These are phyloP conservation scores for Hermodice carunculata DNA, from an alignment of 2,888 invertebrate species.

Conservation along the genomic window DNA sequence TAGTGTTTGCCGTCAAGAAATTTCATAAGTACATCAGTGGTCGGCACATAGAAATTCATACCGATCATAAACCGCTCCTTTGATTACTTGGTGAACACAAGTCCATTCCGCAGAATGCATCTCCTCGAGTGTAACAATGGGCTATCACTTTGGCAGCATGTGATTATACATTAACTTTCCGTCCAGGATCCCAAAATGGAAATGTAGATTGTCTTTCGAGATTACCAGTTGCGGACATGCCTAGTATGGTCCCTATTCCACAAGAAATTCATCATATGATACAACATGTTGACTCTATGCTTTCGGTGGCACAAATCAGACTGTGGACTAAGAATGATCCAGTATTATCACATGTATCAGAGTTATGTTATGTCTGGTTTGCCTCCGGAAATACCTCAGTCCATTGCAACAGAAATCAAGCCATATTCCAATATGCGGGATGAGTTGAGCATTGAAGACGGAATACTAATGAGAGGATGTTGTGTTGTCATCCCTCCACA, in stretches of 20 bases:
- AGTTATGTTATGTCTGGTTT: neutral
- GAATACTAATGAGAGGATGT: constrained; percentile 41
- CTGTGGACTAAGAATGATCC: too few species aligned
- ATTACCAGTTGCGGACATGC: constrained; percentile 1
- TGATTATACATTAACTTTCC: constrained; percentile 53
- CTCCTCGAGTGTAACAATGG: constrained; percentile 48
- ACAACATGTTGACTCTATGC: too few species aligned
- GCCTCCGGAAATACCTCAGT: neutral
- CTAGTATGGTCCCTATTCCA: too few species aligned
- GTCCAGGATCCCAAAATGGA: constrained; percentile 44
- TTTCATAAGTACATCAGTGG: constrained; percentile 68
- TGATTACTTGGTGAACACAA: constrained; percentile 55
- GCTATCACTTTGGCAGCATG: constrained; percentile 53
- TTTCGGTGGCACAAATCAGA: too few species aligned
- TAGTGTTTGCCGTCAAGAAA: constrained; percentile 65
- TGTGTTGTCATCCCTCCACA: constrained; percentile 44
- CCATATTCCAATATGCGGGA: too few species aligned
- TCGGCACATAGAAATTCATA: constrained; percentile 64
- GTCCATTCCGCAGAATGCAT: constrained; percentile 41
- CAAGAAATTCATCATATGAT: too few species aligned
- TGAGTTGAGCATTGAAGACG: too few species aligned
- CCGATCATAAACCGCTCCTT: constrained; percentile 67
- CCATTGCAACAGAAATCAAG: too few species aligned
- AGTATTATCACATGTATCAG: too few species aligned
- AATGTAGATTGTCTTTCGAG: constrained; percentile 56